phyloP scores from a whole-genome alignment of 2,888 invertebrate species.

The Tigriopus californicus region DNA sequence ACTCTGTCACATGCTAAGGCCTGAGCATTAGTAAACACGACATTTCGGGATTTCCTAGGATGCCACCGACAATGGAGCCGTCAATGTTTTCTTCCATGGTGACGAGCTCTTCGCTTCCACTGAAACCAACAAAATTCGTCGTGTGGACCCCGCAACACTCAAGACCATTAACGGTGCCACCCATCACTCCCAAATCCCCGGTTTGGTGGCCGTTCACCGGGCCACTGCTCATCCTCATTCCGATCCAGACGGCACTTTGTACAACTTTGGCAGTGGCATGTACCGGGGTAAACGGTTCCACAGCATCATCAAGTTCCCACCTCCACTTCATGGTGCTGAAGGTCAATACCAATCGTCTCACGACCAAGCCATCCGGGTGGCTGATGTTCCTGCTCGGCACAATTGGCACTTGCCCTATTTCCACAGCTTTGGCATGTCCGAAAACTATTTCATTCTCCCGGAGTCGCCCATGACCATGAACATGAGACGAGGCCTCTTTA shows the following conservation, averaged over 20 bases:
- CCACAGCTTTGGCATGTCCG: slow-evolving; percentile 31
- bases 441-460: slow-evolving; percentile 28
- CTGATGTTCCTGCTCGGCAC: slow-evolving; percentile 21
- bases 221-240: slow-evolving; percentile 28
- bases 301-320: slow-evolving; percentile 16
- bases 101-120: slow-evolving; percentile 32
- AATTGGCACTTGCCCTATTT: slow-evolving; percentile 25
- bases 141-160: slow-evolving; percentile 30
- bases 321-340: too few species aligned
- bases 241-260: slow-evolving; percentile 17
- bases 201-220: slow-evolving; percentile 23
- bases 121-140: slow-evolving; percentile 29
- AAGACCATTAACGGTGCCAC: too few species aligned
- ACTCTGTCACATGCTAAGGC: too few species aligned
- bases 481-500: too few species aligned
- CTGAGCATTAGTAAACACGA: too few species aligned
- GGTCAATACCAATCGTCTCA: too few species aligned
- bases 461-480: slow-evolving; percentile 26
- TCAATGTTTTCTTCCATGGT: slow-evolving; percentile 29
- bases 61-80: slow-evolving; percentile 31
- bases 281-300: too few species aligned
- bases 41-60: too few species aligned
- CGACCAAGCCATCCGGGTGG: slow-evolving; percentile 3
- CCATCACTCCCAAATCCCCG: too few species aligned
- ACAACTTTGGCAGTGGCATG: too few species aligned